Percentiles rank a stretch among this genome's conserved stretches.
Evolutionary conservation across 1,140 invertebrate genomes (phyloP).

Genomic region (Panulirus ornatus): DNA sequence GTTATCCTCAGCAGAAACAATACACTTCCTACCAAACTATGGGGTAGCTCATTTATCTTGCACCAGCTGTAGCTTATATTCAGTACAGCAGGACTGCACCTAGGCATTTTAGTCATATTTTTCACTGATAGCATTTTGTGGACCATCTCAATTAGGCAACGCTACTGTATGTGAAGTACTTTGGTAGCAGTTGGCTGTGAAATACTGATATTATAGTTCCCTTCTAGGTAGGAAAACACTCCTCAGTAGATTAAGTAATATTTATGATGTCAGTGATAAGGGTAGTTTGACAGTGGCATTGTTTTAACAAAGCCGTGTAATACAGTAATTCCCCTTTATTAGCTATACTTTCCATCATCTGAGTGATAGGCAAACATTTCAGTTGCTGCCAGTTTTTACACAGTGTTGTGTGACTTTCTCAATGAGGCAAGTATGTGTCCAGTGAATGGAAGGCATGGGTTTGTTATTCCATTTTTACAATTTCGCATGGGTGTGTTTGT

Average conservation of each 20-base stretch:
- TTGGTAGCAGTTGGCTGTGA: slow-evolving; percentile 70
- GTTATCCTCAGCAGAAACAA: slow-evolving; percentile 41
- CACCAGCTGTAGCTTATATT: slow-evolving; percentile 33
- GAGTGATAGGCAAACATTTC: slow-evolving; percentile 40
- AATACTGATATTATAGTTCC: slow-evolving; percentile 60
- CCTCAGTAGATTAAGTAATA: slow-evolving; percentile 57
- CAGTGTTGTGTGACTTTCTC: slow-evolving; percentile 24
- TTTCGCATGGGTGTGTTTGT: slow-evolving; percentile 56
- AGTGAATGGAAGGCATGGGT: slow-evolving; percentile 48
- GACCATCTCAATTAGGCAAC: slow-evolving; percentile 69
- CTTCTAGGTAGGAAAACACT: slow-evolving; percentile 51
- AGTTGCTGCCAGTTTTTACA: slow-evolving; percentile 52
- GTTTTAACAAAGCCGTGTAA: slow-evolving; percentile 18
- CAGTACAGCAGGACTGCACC: slow-evolving; percentile 30
- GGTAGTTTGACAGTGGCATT: slow-evolving; percentile 40
- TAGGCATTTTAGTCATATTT: slow-evolving; percentile 52
- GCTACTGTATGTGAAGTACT: slow-evolving; percentile 49
- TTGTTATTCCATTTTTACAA: slow-evolving; percentile 48
- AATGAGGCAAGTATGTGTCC: slow-evolving; percentile 38
- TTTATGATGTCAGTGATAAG: slow-evolving; percentile 42
- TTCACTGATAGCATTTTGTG: slow-evolving; percentile 50
- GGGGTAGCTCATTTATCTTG: slow-evolving; percentile 46
- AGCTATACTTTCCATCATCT: slow-evolving; percentile 46
- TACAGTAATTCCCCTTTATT: slow-evolving; percentile 9
- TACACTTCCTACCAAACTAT: slow-evolving; percentile 52